Evolutionary conservation across 1,140 invertebrate species (phyloP), one percentile per base, ranked within the genome.

Genomic region (Brachionus asplanchnoidis): DNA sequence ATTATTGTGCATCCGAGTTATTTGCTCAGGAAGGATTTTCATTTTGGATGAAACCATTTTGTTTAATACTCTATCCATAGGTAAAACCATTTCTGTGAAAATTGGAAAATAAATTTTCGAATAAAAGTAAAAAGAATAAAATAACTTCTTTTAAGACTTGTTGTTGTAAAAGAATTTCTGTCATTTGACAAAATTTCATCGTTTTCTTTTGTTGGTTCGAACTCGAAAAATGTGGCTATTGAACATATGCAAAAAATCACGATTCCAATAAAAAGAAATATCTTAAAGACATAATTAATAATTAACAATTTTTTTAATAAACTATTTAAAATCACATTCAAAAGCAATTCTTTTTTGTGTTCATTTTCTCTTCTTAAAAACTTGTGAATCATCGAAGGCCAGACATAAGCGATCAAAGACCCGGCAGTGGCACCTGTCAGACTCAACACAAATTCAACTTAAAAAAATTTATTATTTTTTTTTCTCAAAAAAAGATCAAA

Each of bases 361-460:
- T 73, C 40, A 73, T 42, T 73, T 73, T 40, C 40, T 42, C 12
- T 42, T 73, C 42, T 73, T 3, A 42, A 20, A 46, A 46, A 65
- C 32, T 44, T 82, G 53, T 92, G 92, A 77, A 92, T 91, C 3
- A 92, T 91, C 1, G 95, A 93, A 0, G 97, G 97, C 87, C 97
- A 94, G 86, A 97, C 94, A 14, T 97, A 92, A 87, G 95, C 97
- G 85, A 97, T 94, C 83, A 95, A 92, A n/a, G 95, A 94, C 4
- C 97, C 97, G 86, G 97, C 95, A 11, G 96, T 97, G 12, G 96
- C 95, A 12, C 97, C 96, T 77, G 96, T 93, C 40, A 98, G 89
- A 4, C 95, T 95, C 32, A 98, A 91, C 68, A 98, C 94, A 86
- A 97, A 92, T 90, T 98, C 96, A 85, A 98, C 95, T 91, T 73